Evolutionary conservation across 2,888 invertebrate species (phyloP).

Genomic region (Chromoteleia sp.): DNA sequence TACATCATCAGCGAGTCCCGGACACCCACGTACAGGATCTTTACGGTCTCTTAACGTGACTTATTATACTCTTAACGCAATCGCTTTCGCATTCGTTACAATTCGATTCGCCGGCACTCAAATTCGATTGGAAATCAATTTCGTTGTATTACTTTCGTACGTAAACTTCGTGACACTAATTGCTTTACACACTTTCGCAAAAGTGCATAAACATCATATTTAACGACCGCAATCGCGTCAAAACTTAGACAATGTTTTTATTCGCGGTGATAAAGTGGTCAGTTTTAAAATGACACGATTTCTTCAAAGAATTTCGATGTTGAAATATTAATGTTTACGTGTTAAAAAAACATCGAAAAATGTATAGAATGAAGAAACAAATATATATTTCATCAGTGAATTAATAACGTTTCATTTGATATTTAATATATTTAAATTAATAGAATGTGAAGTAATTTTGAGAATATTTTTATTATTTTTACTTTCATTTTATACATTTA

Average conservation of each 20-base stretch:
- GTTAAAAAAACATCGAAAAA: too few relatives aligned
- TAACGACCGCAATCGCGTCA: not conserved
- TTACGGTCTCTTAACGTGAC: constrained; percentile 46
- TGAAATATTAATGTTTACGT: too few relatives aligned
- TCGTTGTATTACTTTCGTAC: constrained; percentile 18
- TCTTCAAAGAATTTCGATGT: too few relatives aligned
- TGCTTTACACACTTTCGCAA: constrained; percentile 18
- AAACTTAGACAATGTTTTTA: constrained; percentile 4
- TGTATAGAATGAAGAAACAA: too few relatives aligned
- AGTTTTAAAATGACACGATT: too few relatives aligned
- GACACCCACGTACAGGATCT: constrained; percentile 37
- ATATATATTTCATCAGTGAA: too few relatives aligned
- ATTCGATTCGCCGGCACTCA: constrained; percentile 36
- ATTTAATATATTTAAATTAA: too few relatives aligned
- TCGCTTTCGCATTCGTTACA: constrained; percentile 48
- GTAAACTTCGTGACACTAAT: constrained; percentile 20
- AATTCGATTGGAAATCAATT: constrained; percentile 39
- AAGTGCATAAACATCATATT: constrained; percentile 23
- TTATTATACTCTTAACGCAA: constrained; percentile 45
- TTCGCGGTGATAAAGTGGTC: too few relatives aligned
- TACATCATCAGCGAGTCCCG: constrained; percentile 22
- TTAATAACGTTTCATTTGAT: too few relatives aligned
- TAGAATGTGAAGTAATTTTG: too few relatives aligned
- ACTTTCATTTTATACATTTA: too few relatives aligned
- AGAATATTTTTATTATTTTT: too few relatives aligned